A percentile compares a stretch with the other conserved stretches of the same genome.
phyloP scores from a whole-genome alignment of 2,113 vertebrate genomes.

The Epinephelus fuscoguttatus region DNA sequence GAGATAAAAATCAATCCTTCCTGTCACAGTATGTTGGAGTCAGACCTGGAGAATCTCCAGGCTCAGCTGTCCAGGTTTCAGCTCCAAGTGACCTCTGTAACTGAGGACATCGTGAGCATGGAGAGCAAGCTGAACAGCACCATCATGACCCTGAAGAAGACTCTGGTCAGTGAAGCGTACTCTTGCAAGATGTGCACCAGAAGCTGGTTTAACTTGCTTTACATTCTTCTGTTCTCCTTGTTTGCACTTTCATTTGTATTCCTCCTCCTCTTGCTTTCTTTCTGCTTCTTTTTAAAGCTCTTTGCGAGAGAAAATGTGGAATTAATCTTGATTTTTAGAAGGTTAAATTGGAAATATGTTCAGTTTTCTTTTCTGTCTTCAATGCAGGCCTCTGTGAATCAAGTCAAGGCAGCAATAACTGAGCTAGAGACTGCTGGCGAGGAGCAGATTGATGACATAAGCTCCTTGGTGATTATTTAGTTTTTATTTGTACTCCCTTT shows the following conservation, averaged over 20 bases:
- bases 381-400: constrained; percentile 50
- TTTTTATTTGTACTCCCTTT: not conserved
- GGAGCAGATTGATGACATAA: constrained; percentile 62
- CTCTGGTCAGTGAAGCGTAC: constrained; percentile 43
- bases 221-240: not conserved
- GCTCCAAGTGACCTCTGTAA: constrained; percentile 47
- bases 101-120: constrained; percentile 39
- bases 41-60: constrained; percentile 64
- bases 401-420: constrained; percentile 51
- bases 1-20: not conserved
- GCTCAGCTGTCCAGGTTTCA: constrained; percentile 70
- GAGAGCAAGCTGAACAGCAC: constrained; percentile 55
- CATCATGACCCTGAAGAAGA: constrained; percentile 56
- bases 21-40: constrained; percentile 60
- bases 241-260: not conserved
- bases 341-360: not conserved
- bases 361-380: not conserved
- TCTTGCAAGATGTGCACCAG: not conserved
- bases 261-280: not conserved
- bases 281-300: not conserved
- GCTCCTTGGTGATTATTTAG: constrained; percentile 47
- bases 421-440: constrained; percentile 55
- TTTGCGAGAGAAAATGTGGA: not conserved
- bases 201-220: not conserved
- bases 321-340: not conserved